phyloP scores from a whole-genome alignment of 2,797 vertebrate genomes.

The Ammospiza maritima region DNA sequence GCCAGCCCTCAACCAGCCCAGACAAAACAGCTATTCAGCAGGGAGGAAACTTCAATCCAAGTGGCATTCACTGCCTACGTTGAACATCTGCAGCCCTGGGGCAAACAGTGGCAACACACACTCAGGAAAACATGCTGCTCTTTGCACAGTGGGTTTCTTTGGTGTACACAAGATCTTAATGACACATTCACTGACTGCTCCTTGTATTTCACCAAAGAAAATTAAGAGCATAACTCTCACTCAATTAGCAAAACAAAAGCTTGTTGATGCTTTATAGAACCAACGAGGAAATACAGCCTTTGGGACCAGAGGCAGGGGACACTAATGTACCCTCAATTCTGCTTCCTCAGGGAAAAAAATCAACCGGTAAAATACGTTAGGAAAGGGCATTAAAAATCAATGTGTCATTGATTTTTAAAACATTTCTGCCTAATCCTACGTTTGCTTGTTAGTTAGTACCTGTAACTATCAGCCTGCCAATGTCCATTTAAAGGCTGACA shows the following conservation, averaged over 20 bases:
- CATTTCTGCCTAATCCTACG: not conserved
- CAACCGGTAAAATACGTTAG: not conserved
- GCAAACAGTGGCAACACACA: not conserved
- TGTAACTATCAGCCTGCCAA: not conserved
- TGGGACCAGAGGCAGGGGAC: not conserved
- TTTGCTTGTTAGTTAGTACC: not conserved
- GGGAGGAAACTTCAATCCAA: not conserved
- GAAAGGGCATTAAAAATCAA: not conserved
- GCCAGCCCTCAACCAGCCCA: not conserved
- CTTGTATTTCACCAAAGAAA: not conserved
- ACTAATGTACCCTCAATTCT: not conserved
- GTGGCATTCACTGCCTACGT: not conserved
- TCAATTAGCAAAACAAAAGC: not conserved
- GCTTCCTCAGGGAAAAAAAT: not conserved
- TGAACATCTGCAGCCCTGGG: not conserved
- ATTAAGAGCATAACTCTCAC: not conserved
- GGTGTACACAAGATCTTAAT: not conserved
- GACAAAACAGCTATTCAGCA: not conserved
- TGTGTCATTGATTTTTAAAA: not conserved
- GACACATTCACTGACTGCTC: not conserved
- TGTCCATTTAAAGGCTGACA: not conserved
- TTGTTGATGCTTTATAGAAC: not conserved
- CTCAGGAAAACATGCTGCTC: not conserved
- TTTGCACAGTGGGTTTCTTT: not conserved
- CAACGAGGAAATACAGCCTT: not conserved